phyloP scores from a whole-genome alignment of 2,888 invertebrate genomes.

The Cerceris rybyensis region DNA sequence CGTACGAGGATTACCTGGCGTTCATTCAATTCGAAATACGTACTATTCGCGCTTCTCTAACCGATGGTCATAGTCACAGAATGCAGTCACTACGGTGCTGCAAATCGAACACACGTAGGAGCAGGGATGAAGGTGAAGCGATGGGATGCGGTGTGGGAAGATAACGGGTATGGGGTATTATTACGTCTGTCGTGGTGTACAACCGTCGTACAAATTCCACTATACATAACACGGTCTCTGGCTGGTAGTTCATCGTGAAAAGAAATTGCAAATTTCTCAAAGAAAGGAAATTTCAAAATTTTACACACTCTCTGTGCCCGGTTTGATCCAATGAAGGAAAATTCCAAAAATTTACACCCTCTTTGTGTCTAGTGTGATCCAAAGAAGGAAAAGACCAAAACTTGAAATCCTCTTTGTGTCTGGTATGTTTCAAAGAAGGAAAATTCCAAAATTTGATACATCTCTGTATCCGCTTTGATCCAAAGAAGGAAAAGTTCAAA shows the following conservation, averaged over 20 bases:
- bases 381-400: no score
- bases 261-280: constrained; percentile 9
- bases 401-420: no score
- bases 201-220: constrained; percentile 37
- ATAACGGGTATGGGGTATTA: constrained; percentile 57
- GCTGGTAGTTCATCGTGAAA: constrained; percentile 18
- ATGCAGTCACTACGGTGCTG: constrained; percentile 32
- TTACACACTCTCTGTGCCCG: no score
- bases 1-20: constrained; percentile 56
- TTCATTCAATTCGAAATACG: constrained; percentile 63
- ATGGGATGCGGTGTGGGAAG: constrained; percentile 41
- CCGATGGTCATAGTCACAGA: constrained; percentile 41
- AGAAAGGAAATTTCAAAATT: no score
- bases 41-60: constrained; percentile 33
- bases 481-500: no score
- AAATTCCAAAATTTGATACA: no score
- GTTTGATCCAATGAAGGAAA: no score
- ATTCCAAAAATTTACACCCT: no score
- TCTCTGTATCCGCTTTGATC: no score
- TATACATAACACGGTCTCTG: not conserved
- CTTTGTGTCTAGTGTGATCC: no score
- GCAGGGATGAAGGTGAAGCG: constrained; percentile 18
- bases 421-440: no score
- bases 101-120: constrained; percentile 25
- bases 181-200: constrained; percentile 53